Conservation (phyloP, 2,888 invertebrate species). For the Drosophila ochracea region DNA sequence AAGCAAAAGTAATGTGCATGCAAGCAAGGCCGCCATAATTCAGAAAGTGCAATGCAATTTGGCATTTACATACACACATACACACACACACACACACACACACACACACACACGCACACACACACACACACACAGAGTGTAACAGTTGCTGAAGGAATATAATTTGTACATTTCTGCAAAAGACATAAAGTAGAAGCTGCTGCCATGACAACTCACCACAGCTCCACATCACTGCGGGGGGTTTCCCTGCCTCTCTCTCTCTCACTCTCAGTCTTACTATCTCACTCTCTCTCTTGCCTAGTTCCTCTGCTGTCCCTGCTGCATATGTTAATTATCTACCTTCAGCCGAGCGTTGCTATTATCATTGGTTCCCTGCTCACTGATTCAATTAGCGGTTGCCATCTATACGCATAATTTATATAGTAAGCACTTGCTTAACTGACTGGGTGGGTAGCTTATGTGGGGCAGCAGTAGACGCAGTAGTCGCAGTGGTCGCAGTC, state of each 20-base stretch:
- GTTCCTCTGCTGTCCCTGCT: not conserved
- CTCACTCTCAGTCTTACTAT: not conserved
- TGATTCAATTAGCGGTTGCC: slow-evolving; percentile 75
- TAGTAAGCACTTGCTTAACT: slow-evolving; percentile 23
- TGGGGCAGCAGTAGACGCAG: slow-evolving; percentile 59
- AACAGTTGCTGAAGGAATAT: slow-evolving; percentile 29
- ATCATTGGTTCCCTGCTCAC: slow-evolving; percentile 49
- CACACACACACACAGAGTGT: not conserved
- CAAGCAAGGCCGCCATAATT: slow-evolving; percentile 71
- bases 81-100: not conserved
- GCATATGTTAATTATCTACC: slow-evolving; percentile 67
- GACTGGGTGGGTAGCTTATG: slow-evolving; percentile 26
- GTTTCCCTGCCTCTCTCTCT: not conserved
- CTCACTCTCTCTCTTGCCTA: not conserved
- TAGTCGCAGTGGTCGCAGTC: slow-evolving; percentile 34
- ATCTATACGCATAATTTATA: slow-evolving; percentile 57
- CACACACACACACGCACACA: not conserved
- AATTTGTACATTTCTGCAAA: slow-evolving; percentile 26
- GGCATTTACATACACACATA: slow-evolving; percentile 37
- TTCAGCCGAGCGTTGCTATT: slow-evolving; percentile 28
- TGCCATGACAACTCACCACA: slow-evolving; percentile 39
- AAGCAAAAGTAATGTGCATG: slow-evolving; percentile 40
- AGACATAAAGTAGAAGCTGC: slow-evolving; percentile 45
- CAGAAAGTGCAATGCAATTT: slow-evolving; percentile 65
- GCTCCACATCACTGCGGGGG: slow-evolving; percentile 42